These are phyloP conservation scores for Propithecus perrieri DNA, from an alignment of 2,797 vertebrate species.

Conservation along the genomic window DNA sequence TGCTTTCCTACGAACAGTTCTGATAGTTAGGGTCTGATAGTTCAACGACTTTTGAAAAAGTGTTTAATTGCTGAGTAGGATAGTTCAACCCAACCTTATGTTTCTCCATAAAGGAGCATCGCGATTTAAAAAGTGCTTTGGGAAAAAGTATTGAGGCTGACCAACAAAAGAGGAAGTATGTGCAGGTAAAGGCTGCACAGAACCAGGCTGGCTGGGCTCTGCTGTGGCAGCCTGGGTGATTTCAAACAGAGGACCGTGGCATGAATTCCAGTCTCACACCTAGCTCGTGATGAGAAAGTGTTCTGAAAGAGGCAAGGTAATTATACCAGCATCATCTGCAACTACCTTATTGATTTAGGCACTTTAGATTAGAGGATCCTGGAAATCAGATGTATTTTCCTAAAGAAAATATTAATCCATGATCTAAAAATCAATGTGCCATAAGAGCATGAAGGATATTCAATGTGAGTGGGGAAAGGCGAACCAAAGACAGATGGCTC, in stretches of 20 bases:
- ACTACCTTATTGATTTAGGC: slow-evolving; percentile 53
- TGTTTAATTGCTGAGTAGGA: background rate
- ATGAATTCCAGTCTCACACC: background rate
- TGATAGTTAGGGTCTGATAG: background rate
- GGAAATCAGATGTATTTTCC: slow-evolving; percentile 57
- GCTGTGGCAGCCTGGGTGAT: background rate
- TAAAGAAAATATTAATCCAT: slow-evolving; percentile 64
- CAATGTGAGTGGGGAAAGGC: background rate
- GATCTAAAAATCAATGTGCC: slow-evolving; percentile 66
- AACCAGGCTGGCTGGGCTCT: background rate
- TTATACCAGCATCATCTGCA: slow-evolving; percentile 25
- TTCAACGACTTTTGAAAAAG: background rate
- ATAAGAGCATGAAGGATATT: slow-evolving; percentile 9
- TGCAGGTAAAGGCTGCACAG: background rate
- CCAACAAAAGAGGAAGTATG: background rate
- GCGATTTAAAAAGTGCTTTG: background rate
- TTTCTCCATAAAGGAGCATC: background rate
- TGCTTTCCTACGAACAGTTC: background rate
- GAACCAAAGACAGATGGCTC: background rate
- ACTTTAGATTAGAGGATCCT: slow-evolving; percentile 28
- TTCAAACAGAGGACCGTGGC: background rate
- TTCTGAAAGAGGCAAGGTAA: background rate
- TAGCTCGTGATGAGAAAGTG: background rate
- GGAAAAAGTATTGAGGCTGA: background rate
- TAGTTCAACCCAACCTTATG: background rate